phyloP scores from a whole-genome alignment of 2,888 invertebrate genomes.

The Apodemia hepburni region DNA sequence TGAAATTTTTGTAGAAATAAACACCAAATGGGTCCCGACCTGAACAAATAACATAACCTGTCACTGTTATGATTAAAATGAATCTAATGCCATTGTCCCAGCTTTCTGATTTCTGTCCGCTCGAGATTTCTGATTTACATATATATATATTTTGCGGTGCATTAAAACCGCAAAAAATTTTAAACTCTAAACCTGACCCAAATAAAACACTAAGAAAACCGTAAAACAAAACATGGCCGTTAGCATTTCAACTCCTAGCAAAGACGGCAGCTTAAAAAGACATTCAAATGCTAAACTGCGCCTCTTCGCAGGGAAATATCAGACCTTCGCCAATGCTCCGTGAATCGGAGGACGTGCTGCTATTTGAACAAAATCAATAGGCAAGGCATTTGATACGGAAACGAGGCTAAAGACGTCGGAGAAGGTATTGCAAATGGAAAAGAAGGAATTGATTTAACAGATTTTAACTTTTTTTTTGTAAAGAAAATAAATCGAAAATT shows the following conservation, averaged over 20 bases:
- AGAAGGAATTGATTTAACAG: neutral
- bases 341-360: slow-evolving; percentile 41
- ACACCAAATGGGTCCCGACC: neutral
- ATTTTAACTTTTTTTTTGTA: no score
- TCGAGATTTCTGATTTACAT: no score
- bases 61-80: no score
- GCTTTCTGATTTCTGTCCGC: no score
- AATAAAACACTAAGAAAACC: neutral
- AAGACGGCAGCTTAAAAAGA: slow-evolving; percentile 21
- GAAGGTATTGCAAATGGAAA: slow-evolving; percentile 13
- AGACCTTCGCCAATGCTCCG: slow-evolving; percentile 35
- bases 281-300: slow-evolving; percentile 36
- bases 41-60: no score
- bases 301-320: slow-evolving; percentile 35
- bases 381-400: slow-evolving; percentile 43
- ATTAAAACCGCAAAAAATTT: neutral
- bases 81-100: no score
- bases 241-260: slow-evolving; percentile 2
- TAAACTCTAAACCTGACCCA: neutral
- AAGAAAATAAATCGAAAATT: no score
- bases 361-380: slow-evolving; percentile 60
- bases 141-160: no score
- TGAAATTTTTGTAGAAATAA: neutral
- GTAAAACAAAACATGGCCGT: slow-evolving; percentile 2
- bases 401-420: slow-evolving; percentile 19